Conservation (phyloP, 2,888 invertebrate genomes). For the Gerris lacustris region DNA sequence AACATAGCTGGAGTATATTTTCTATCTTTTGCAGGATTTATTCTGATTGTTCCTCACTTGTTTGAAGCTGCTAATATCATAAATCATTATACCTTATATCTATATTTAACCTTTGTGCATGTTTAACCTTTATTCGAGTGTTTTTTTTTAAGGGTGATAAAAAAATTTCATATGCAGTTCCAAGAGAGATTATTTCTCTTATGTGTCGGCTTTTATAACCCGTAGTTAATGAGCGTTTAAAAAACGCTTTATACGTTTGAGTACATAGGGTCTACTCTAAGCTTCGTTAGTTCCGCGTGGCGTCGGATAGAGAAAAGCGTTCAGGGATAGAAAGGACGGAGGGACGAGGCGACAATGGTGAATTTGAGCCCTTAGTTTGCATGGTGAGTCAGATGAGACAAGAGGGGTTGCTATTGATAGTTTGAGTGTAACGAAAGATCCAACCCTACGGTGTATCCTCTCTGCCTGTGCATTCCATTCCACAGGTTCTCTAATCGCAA, state of each 20-base stretch:
- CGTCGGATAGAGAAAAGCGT: background rate
- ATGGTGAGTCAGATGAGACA: background rate
- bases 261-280: background rate
- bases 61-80: too few species aligned
- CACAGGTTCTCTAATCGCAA: background rate
- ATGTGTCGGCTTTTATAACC: too few species aligned
- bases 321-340: background rate
- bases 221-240: background rate
- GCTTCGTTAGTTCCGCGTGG: background rate
- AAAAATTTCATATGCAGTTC: too few species aligned
- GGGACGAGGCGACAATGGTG: background rate
- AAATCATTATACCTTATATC: too few species aligned
- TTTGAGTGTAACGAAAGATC: background rate
- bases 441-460: background rate
- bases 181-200: too few species aligned
- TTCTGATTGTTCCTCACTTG: too few species aligned
- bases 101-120: too few species aligned
- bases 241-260: background rate
- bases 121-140: too few species aligned
- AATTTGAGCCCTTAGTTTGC: conserved; percentile 3
- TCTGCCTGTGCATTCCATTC: background rate
- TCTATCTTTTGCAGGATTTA: too few species aligned
- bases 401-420: background rate
- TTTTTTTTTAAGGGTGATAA: too few species aligned
- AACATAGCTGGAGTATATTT: too few species aligned